Evolutionary conservation across 2,113 vertebrate species (phyloP), one percentile per base, ranked within the genome.

Genomic region (Pycnonotus jocosus): DNA sequence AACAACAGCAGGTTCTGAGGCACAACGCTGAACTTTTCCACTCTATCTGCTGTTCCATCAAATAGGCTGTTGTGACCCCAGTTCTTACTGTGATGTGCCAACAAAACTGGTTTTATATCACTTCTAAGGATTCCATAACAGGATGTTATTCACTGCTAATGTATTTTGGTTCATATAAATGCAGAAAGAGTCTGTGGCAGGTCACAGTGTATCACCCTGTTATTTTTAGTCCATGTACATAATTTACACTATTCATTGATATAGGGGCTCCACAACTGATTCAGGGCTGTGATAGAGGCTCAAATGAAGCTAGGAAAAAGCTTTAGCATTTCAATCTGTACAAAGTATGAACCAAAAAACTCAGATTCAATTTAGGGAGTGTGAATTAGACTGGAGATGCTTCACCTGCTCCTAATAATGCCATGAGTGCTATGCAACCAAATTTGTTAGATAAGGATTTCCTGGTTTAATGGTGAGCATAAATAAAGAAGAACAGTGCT

Each of bases 111-210:
- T 38, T 83, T 90, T 94, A 64, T 71, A 61, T 84, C 78, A 58
- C 81, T 95, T 89, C 64, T 64, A 31, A 84, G 83, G 79, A 80
- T 73, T 88, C 81, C 30, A 40, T 81, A 94, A 35, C 69, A 74
- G 70, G 58, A 68, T 94, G 88, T 64, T 92, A 85, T 91, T 96
- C 93, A 86, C 81, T 84, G 54, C 70, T 95, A 85, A 91, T 88
- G 35, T 64, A 37, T 77, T 96, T 76, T 80, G 37, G 38, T 91
- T 96, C 74, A 73, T 86, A 89, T 60, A 88, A 93, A 96, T 61
- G 51, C 70, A 81, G 64, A 90, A 91, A 61, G 81, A 88, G 85
- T 70, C 76, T 88, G 37, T 86, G 79, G 80, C 50, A 65, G 73
- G 88, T 90, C 86, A 40, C 19, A 83, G 73, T 21, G 62, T 88